Conservation (phyloP, 2,797 vertebrate genomes). For the Aplochiton taeniatus region DNA sequence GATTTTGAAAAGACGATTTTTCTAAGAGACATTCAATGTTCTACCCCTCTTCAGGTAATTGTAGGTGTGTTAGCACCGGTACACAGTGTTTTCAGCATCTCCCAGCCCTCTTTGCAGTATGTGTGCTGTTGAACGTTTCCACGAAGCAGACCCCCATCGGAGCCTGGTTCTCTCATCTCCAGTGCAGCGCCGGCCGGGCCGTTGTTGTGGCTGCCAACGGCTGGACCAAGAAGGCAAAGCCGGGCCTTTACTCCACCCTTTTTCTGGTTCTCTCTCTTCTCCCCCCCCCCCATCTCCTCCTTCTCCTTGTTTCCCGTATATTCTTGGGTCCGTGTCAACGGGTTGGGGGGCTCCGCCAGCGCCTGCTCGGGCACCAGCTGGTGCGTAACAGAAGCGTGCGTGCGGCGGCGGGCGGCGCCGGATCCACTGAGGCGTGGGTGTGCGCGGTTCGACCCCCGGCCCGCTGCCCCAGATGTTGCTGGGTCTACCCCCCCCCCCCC, state of each 20-base stretch:
- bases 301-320: constrained; percentile 47
- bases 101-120: constrained; percentile 18
- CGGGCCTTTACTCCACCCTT: constrained; percentile 5
- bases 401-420: constrained; percentile 13
- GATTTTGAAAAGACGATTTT: background rate
- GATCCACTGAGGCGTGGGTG: too few species aligned
- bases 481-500: constrained; percentile 44
- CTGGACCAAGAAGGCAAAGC: constrained; percentile 21
- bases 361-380: constrained; percentile 55
- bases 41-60: background rate
- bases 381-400: constrained; percentile 49
- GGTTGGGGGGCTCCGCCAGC: constrained; percentile 37
- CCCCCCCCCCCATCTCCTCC: constrained; percentile 43
- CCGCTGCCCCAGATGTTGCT: constrained; percentile 63
- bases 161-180: constrained; percentile 30
- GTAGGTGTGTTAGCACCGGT: too few species aligned
- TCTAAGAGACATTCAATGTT: background rate
- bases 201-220: constrained; percentile 61
- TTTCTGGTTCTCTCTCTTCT: constrained; percentile 21
- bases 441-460: constrained; percentile 26
- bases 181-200: constrained; percentile 15
- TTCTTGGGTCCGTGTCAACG: constrained; percentile 55
- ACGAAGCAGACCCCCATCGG: constrained; percentile 6
- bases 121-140: constrained; percentile 23
- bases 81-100: too few species aligned